Evolutionary conservation across 2,888 invertebrate genomes (phyloP), one percentile per base, ranked within the genome.

Genomic region (Heliconius charithonia): DNA sequence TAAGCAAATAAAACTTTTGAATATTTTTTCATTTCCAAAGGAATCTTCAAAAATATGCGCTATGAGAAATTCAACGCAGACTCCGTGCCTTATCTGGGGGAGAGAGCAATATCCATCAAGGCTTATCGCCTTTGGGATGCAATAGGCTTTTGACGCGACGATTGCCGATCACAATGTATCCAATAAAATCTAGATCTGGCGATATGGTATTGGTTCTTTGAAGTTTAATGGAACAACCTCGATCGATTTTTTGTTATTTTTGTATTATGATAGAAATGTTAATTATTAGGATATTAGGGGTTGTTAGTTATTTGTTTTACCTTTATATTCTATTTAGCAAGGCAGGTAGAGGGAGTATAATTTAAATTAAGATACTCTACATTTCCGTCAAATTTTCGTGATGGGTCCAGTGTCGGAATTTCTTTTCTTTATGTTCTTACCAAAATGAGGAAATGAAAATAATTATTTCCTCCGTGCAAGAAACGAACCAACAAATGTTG

Each of bases 31-130:
- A 63, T 63, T 63, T 69, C 3, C n/a, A 69, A 37, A 25, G 69
- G 69, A 41, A 63, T 63, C 29, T 71, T 51, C 16, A 56, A 71
- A 56, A 71, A 71, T 29, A 32, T 71, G 29, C 32, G 19, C 29
- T 51, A 71, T 71, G 71, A 76, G 51, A 74, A 76, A 45, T 75
- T 71, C 62, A 79, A 82, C 71, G 74, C 41, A 22, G 77, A 37
- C 74, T 80, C 32, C 82, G 80, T 81, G 80, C 81, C 66, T 62
- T 82, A 82, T 82, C 81, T 78, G 56, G 74, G 41, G 75, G 66
- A 37, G 79, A 73, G 73, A 45, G 75, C 67, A 81, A 80, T 81
- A 80, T 80, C 71, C 75, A 81, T 82, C 78, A 79, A 76, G 74
- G 74, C 75, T 81, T 77, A 79, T 79, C 81, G 72, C 74, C 72